Evolutionary conservation across 1,140 invertebrate species (phyloP).

Genomic region (Drosophila setifemur): DNA sequence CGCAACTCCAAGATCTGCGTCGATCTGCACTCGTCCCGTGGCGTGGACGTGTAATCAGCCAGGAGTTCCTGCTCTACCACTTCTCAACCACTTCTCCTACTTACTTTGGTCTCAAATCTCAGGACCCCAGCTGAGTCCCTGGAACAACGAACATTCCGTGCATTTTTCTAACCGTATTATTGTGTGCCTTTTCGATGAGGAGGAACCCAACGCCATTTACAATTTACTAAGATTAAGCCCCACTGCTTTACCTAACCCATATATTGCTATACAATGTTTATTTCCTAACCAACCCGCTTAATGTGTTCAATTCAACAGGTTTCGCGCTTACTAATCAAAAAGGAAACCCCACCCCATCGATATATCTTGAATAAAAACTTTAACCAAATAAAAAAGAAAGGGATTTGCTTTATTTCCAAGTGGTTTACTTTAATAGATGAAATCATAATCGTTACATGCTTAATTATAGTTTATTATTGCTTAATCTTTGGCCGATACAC

Average conservation of each 20-base stretch:
- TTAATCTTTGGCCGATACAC: slow-evolving; percentile 77
- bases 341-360: slow-evolving; percentile 52
- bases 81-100: slow-evolving; percentile 16
- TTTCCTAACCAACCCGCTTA: slow-evolving; percentile 18
- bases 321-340: slow-evolving; percentile 30
- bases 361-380: slow-evolving; percentile 45
- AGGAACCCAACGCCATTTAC: slow-evolving; percentile 36
- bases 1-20: slow-evolving; percentile 78
- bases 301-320: slow-evolving; percentile 56
- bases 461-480: slow-evolving; percentile 71
- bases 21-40: slow-evolving; percentile 57
- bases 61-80: slow-evolving; percentile 1
- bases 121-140: slow-evolving; percentile 47
- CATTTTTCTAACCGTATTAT: slow-evolving; percentile 59
- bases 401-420: not conserved
- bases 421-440: not conserved
- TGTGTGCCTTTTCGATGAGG: slow-evolving; percentile 41
- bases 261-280: not conserved
- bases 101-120: slow-evolving; percentile 60
- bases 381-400: slow-evolving; percentile 30
- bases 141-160: slow-evolving; percentile 72
- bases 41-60: slow-evolving; percentile 13
- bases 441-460: slow-evolving; percentile 23
- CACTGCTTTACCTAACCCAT: not conserved
- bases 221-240: slow-evolving; percentile 31